Conservation (phyloP, 2,113 vertebrate species). For the Zosterops borbonicus region DNA sequence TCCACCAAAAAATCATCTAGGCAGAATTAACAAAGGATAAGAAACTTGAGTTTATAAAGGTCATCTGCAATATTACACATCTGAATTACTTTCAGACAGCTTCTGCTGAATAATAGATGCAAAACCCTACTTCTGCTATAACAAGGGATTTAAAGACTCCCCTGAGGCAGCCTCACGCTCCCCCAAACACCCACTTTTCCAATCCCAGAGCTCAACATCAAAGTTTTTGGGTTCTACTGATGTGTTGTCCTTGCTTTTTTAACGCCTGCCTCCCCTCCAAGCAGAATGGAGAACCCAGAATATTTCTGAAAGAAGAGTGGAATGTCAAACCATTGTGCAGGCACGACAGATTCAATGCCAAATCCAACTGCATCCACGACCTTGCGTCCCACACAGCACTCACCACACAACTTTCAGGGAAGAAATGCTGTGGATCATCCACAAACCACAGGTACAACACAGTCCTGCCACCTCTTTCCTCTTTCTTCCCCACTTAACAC, state of each 20-base stretch:
- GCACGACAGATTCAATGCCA: background rate
- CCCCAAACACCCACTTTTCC: background rate
- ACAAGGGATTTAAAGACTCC: background rate
- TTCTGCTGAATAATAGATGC: constrained; percentile 23
- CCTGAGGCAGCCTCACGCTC: background rate
- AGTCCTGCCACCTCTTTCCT: background rate
- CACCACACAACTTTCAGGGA: background rate
- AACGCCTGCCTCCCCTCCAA: background rate
- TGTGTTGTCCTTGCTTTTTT: background rate
- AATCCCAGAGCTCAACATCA: background rate
- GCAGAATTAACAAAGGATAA: background rate
- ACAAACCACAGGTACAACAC: background rate
- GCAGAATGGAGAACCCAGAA: background rate
- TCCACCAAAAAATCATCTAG: background rate
- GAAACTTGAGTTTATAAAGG: background rate
- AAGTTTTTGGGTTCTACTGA: background rate
- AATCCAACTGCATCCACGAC: background rate
- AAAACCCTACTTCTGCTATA: background rate
- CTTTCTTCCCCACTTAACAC: background rate
- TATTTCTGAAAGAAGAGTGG: background rate
- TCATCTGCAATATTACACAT: background rate
- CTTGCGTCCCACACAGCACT: background rate
- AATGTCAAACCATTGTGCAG: background rate
- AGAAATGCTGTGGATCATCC: background rate
- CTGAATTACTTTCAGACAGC: background rate